Percentiles rank a stretch among this genome's conserved stretches.
Conservation (phyloP, 2,797 vertebrate species). For the Arrhamphus sclerolepis region DNA sequence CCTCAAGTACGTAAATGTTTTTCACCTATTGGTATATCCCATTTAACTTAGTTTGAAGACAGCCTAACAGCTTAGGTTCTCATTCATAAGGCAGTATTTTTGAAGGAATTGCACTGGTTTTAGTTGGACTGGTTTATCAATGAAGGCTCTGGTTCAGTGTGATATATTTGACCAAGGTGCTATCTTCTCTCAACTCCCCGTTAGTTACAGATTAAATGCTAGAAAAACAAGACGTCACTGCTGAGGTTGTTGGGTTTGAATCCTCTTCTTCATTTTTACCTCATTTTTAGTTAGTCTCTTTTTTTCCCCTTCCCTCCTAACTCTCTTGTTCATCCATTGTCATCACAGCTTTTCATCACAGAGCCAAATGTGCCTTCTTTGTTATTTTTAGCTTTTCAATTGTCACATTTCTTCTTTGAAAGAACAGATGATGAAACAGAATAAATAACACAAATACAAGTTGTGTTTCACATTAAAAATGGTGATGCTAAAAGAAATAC, state of each 20-base stretch:
- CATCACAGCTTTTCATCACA: constrained; percentile 59
- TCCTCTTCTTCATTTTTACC: constrained; percentile 14
- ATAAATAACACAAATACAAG: constrained; percentile 41
- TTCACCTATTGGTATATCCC: too few relatives aligned
- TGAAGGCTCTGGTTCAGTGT: constrained; percentile 5
- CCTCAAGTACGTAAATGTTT: too few relatives aligned
- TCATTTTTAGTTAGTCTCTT: background rate
- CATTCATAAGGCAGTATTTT: background rate
- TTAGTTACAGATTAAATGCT: constrained; percentile 27
- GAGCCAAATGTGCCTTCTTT: constrained; percentile 83
- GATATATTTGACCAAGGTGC: constrained; percentile 26
- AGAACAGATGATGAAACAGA: constrained; percentile 41
- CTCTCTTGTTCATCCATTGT: constrained; percentile 41
- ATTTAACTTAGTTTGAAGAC: too few relatives aligned
- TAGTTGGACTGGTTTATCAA: constrained; percentile 13
- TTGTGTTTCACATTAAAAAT: constrained; percentile 34
- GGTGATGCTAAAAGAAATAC: constrained; percentile 22
- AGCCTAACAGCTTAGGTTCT: background rate
- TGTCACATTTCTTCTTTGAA: constrained; percentile 63
- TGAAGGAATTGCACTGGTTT: constrained; percentile 1
- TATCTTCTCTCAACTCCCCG: constrained; percentile 7
- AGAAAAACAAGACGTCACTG: constrained; percentile 52
- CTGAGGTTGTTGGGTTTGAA: constrained; percentile 32
- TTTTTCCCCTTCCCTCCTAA: background rate
- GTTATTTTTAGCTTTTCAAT: constrained; percentile 73